Percentiles rank a stretch among this genome's conserved stretches.
phyloP scores from a whole-genome alignment of 2,888 invertebrate species.

The Harpagoxenus sublaevis region DNA sequence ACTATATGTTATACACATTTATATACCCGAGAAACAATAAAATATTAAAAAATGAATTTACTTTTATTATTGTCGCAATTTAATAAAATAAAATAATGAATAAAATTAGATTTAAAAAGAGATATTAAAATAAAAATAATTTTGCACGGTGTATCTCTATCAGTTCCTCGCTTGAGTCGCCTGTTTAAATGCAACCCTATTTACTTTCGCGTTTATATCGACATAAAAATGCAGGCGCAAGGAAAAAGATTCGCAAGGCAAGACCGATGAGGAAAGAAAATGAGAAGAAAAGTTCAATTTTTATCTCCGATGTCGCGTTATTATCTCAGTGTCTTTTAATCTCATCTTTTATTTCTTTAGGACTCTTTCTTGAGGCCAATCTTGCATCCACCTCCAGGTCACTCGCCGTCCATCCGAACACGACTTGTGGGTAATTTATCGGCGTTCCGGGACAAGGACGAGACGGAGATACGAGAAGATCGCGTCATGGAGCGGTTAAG shows the following conservation, averaged over 20 bases:
- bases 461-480: neutral
- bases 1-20: constrained; percentile 40
- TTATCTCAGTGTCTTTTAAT: neutral
- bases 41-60: constrained; percentile 42
- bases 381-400: constrained; percentile 55
- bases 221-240: constrained; percentile 29
- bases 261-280: neutral
- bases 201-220: constrained; percentile 26
- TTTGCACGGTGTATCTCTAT: neutral
- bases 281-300: neutral
- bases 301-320: neutral
- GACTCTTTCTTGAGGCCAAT: neutral
- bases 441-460: neutral
- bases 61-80: constrained; percentile 2
- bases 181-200: constrained; percentile 66
- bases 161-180: constrained; percentile 48
- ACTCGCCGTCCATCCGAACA: constrained; percentile 36
- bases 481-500: neutral
- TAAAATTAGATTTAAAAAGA: neutral
- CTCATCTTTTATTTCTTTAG: constrained; percentile 38
- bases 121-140: neutral
- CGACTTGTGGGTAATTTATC: constrained; percentile 52
- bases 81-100: constrained; percentile 8
- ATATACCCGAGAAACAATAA: constrained; percentile 57
- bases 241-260: no score